Evolutionary conservation across 2,113 vertebrate genomes (phyloP).

Genomic region (Felis chaus): DNA sequence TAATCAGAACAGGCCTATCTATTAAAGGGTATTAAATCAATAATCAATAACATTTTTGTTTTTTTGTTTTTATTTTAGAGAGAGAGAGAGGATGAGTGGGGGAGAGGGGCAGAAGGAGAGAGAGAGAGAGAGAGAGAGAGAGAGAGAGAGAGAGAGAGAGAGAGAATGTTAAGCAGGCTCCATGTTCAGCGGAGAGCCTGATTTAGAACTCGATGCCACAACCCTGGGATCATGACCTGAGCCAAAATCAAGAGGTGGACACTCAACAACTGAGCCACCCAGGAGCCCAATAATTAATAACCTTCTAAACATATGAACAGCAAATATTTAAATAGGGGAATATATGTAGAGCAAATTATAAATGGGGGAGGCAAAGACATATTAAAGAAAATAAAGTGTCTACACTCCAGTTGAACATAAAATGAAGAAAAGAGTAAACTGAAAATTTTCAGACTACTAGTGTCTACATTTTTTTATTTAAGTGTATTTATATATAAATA

Average conservation of each 20-base stretch:
- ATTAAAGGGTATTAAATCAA: neutral
- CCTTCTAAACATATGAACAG: neutral
- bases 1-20: neutral
- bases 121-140: too few relatives aligned
- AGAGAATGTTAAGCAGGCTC: too few relatives aligned
- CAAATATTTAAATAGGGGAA: neutral
- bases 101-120: too few relatives aligned
- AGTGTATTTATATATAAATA: neutral
- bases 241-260: too few relatives aligned
- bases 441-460: neutral
- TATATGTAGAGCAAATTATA: neutral
- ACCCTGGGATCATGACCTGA: too few relatives aligned
- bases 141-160: too few relatives aligned
- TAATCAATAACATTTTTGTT: neutral
- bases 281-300: neutral
- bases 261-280: too few relatives aligned
- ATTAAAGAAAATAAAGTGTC: neutral
- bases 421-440: neutral
- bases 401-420: neutral
- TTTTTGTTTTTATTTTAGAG: too few relatives aligned
- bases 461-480: neutral
- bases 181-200: too few relatives aligned
- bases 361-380: neutral
- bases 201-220: too few relatives aligned
- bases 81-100: too few relatives aligned